Base-by-base conservation (phyloP, 2,888 invertebrate genomes). In the Andrena fulva region DNA sequence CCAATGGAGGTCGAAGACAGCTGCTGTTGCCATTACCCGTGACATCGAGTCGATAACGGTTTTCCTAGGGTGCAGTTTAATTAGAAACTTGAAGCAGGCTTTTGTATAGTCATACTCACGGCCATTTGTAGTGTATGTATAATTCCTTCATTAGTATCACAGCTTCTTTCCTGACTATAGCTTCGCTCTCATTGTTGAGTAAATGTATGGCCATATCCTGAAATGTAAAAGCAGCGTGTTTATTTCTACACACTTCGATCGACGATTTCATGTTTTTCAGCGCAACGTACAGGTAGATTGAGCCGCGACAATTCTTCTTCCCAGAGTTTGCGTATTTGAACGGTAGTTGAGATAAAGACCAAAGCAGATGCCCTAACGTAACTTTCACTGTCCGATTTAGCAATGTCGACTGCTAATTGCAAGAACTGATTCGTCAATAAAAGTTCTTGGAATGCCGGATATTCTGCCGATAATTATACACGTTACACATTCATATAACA, bases 361-460 rank as follows among this genome's bases (percentile, higher is more conserved):
- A 97, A 94, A 0, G 97, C 97, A 0, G 97, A 96, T 2, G 96
- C 96, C 81, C 97, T 95, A 0, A 97, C 97, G 92, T 97, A 98
- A 62, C 96, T 95, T 92, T 97, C 97, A 54, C 95, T 94, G 91
- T 97, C 97, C 82, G 95, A 95, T 80, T 96, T 94, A 0, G 96
- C 96, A 89, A 97, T 95, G 64, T 96, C 95, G 31, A 96, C 94
- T 0, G 96, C 95, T 33, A 97, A 94, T 80, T 95, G 95, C 2
- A 96, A 95, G 56, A 97, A 95, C 68, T 96, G 95, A 83, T 96
- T 95, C 42, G 96, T 95, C 24, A 96, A 89, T 52, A 97, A 94
- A 87, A 97, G 96, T 85, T 96, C 95, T 94, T 97, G 97, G 92
- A 97, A 97, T 27, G 97, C 96, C 12, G 97, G 97, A 93, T 96